Evolutionary conservation across 2,888 invertebrate species (phyloP), one percentile per base, ranked within the genome.

Genomic region (Zygogramma bicolorata): DNA sequence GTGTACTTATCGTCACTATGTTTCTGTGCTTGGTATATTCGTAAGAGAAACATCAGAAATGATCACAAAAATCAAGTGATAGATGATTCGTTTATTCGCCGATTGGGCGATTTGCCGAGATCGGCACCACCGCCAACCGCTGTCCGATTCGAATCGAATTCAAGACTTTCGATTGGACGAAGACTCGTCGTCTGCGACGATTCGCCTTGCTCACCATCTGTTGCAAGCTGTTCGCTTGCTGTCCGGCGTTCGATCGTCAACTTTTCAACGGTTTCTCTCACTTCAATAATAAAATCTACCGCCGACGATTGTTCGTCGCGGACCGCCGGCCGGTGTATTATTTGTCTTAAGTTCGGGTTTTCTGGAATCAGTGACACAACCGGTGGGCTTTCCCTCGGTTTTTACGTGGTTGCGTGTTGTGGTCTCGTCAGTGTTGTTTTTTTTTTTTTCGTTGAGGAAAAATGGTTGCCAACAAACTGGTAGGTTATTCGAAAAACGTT

Each of bases 391-490:
- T 22, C n/a, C 1, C 15, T 42, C n/a, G 3, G 42, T 42, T 42
- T 42, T 18, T 42, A 15, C n/a, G 42, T 42, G 42, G 1, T 42
- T 42, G 34, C n/a, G 20, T 27, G 38, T 65, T 31, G 15, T 18
- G 31, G 60, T 46, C 61, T 40, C 34, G 40, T 65, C 63, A 71
- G 59, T 66, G 62, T 58, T 57, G 22, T 60, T 42, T 68, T 67
- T 46, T 42, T n/a, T n/a, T n/a, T n/a, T n/a, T 10, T 31, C 3
- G 57, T 57, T 20, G 42, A 34, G 49, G 63, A 67, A 79, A 77
- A 53, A 82, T 81, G 81, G 81, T 81, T 49, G 81, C 81, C 58
- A 79, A 80, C 66, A 81, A 81, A 78, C 75, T 81, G 78, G 81
- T 81, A 79, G 59, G 78, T 77, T 71, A 65, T 40, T 38, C 38